Conservation (phyloP, 1,140 invertebrate species). For the Nebria ingens region DNA sequence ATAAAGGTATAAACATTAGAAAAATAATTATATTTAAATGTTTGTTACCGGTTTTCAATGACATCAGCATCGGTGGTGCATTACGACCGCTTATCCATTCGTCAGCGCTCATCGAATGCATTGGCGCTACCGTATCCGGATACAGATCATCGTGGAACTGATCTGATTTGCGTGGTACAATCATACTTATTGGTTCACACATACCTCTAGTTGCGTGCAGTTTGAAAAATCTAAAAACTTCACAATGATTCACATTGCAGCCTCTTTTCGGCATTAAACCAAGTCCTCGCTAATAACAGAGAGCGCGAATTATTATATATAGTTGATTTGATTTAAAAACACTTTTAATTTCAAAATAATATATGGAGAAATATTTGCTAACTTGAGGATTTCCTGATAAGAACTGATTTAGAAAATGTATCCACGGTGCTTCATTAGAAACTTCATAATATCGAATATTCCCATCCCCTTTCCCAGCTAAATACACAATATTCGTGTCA, state of each 20-base stretch:
- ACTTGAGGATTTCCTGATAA: conserved; percentile 80
- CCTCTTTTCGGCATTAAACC: conserved; percentile 91
- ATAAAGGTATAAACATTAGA: too few relatives aligned
- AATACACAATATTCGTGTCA: conserved; percentile 72
- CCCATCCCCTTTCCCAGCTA: conserved; percentile 73
- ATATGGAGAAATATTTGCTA: too few relatives aligned
- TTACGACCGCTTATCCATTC: conserved; percentile 85
- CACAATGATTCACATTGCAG: conserved; percentile 67
- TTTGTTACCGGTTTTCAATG: conserved; percentile 61
- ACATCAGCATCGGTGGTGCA: conserved; percentile 69
- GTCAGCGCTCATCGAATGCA: conserved; percentile 70
- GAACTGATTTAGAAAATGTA: conserved; percentile 85
- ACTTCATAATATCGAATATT: conserved; percentile 94
- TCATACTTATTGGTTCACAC: conserved; percentile 89
- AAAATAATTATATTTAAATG: not conserved
- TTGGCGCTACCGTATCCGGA: conserved; percentile 78
- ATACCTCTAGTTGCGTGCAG: conserved; percentile 76
- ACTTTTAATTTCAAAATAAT: too few relatives aligned
- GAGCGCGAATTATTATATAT: too few relatives aligned
- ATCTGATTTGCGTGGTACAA: conserved; percentile 71
- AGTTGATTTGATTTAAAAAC: too few relatives aligned
- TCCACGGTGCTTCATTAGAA: conserved; percentile 69
- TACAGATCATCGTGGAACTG: conserved; percentile 77
- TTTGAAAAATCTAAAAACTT: conserved; percentile 88
- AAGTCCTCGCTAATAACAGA: conserved; percentile 73